Conservation (phyloP, 2,113 vertebrate genomes). For the Oxyruncus cristatus region DNA sequence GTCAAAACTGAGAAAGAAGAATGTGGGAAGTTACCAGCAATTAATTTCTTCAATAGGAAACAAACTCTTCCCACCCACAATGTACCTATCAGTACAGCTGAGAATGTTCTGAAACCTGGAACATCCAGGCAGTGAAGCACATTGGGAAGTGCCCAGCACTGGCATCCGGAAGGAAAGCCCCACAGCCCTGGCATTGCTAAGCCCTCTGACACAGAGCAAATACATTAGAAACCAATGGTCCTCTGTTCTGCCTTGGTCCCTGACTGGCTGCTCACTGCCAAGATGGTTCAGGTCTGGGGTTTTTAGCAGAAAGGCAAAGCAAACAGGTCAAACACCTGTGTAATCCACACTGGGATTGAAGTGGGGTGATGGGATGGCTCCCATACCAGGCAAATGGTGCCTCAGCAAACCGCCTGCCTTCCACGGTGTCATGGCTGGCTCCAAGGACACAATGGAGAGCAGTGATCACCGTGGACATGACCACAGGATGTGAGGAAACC, state of each 20-base stretch:
- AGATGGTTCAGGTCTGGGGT: neutral
- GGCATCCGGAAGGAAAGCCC: neutral
- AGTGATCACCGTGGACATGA: rapidly evolving
- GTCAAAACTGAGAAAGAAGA: neutral
- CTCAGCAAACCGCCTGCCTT: neutral
- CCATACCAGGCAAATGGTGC: rapidly evolving
- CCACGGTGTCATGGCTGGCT: neutral
- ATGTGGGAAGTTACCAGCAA: constrained; percentile 36
- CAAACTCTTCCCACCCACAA: neutral
- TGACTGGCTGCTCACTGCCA: neutral
- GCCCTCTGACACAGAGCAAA: neutral
- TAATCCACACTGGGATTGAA: rapidly evolving
- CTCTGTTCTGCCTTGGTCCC: neutral
- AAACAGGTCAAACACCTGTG: neutral
- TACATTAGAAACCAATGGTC: neutral
- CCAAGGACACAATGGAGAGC: neutral
- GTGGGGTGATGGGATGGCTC: rapidly evolving
- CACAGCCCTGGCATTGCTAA: neutral
- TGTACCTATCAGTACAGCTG: neutral
- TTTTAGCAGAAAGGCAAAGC: neutral
- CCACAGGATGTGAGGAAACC: neutral
- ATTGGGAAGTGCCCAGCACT: rapidly evolving
- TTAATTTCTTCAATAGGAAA: constrained; percentile 28
- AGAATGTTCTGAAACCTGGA: neutral
- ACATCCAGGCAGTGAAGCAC: neutral